These are phyloP conservation scores for Aythya baeri DNA, from an alignment of 2,113 vertebrate genomes.

Conservation along the genomic window DNA sequence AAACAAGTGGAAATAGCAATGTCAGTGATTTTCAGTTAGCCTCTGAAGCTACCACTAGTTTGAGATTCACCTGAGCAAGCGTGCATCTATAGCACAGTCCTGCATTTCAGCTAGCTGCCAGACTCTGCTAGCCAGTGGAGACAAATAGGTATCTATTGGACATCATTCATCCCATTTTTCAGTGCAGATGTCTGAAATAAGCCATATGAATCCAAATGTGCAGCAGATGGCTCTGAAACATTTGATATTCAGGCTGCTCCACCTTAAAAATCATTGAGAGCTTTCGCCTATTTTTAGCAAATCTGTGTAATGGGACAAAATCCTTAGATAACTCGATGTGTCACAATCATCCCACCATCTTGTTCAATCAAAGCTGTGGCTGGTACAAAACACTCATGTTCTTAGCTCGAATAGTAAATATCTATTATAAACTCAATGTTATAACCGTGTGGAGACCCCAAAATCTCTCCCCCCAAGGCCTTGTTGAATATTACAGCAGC, in stretches of 20 bases:
- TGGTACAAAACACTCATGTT: not conserved
- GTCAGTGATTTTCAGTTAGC: not conserved
- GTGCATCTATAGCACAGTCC: not conserved
- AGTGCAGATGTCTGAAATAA: constrained; percentile 1
- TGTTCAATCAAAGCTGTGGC: not conserved
- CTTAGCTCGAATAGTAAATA: not conserved
- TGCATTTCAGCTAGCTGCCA: not conserved
- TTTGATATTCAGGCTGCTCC: constrained; percentile 19
- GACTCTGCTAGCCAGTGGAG: not conserved
- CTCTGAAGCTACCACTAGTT: not conserved
- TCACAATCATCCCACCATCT: not conserved
- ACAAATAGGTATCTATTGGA: not conserved
- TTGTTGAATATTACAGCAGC: not conserved
- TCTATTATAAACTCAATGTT: not conserved
- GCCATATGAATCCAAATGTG: not conserved
- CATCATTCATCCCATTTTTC: not conserved
- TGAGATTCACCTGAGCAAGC: not conserved
- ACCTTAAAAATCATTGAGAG: constrained; percentile 16
- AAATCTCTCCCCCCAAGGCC: not conserved
- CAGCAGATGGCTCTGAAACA: constrained; percentile 37
- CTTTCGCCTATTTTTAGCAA: constrained; percentile 33
- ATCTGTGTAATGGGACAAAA: not conserved
- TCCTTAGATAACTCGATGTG: not conserved
- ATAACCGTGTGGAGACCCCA: not conserved
- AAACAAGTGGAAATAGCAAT: not conserved